These are phyloP conservation scores for Papilio xuthus DNA, from an alignment of 1,140 invertebrate genomes.

Conservation along the genomic window DNA sequence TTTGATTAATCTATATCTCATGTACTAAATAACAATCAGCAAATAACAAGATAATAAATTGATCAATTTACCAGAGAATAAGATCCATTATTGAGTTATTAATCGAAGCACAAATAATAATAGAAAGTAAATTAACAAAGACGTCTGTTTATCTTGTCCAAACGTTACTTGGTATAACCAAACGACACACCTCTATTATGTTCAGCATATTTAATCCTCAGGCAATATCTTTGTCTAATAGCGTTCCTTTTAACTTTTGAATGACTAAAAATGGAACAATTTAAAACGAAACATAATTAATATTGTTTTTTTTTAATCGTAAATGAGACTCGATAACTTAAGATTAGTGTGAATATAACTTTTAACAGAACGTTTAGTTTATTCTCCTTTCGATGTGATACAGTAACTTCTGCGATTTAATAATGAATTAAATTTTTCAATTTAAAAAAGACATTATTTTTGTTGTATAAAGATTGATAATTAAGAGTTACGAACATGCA, in stretches of 20 bases:
- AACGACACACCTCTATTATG: background rate
- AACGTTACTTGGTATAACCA: no score
- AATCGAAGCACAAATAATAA: slow-evolving; percentile 11
- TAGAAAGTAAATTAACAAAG: slow-evolving; percentile 23
- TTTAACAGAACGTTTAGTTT: background rate
- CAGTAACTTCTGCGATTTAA: no score
- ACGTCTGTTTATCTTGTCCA: slow-evolving; percentile 5
- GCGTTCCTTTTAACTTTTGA: background rate
- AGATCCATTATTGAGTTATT: background rate
- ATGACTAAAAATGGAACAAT: background rate
- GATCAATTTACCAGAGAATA: background rate
- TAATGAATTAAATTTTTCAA: no score
- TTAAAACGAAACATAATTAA: background rate
- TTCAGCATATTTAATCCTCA: background rate
- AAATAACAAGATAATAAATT: background rate
- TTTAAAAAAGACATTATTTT: no score
- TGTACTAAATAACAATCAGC: background rate
- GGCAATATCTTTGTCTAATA: background rate
- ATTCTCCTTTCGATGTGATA: background rate
- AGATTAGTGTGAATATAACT: background rate
- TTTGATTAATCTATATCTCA: no score
- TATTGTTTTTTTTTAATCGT: background rate
- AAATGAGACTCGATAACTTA: background rate
- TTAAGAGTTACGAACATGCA: no score
- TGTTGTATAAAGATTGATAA: no score